A percentile compares a stretch with the other conserved stretches of the same genome.
Evolutionary conservation across 2,888 invertebrate genomes (phyloP).

Genomic region (Dryobota labecula): DNA sequence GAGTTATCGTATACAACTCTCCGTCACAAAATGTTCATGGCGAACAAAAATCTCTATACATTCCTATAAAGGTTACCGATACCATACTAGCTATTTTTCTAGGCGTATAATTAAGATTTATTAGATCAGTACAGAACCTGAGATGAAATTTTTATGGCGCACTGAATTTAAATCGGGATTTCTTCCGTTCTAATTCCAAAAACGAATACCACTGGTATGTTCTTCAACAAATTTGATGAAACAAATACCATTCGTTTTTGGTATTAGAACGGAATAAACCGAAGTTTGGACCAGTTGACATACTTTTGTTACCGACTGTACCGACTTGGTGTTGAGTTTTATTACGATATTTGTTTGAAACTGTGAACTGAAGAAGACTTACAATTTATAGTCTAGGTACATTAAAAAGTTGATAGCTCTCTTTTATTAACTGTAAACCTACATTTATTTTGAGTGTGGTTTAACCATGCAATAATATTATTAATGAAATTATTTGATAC

Average conservation of each 20-base stretch:
- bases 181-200: no score
- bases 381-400: slow-evolving; percentile 20
- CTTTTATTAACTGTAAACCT: slow-evolving; percentile 34
- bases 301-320: not conserved
- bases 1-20: no score
- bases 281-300: not conserved
- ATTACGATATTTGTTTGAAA: slow-evolving; percentile 24
- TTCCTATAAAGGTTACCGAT: not conserved
- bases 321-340: slow-evolving; percentile 31
- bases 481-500: not conserved
- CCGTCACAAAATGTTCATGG: no score
- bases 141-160: not conserved
- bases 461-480: not conserved
- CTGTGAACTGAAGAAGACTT: slow-evolving; percentile 22
- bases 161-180: no score
- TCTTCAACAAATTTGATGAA: no score
- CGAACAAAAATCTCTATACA: no score
- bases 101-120: not conserved
- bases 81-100: not conserved
- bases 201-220: no score
- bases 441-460: slow-evolving; percentile 16
- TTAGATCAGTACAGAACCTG: not conserved
- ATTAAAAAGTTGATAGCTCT: slow-evolving; percentile 20
- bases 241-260: no score
- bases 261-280: no score